A percentile compares a stretch with the other conserved stretches of the same genome.
phyloP scores from a whole-genome alignment of 2,113 vertebrate species.

The Sceloporus tristichus region DNA sequence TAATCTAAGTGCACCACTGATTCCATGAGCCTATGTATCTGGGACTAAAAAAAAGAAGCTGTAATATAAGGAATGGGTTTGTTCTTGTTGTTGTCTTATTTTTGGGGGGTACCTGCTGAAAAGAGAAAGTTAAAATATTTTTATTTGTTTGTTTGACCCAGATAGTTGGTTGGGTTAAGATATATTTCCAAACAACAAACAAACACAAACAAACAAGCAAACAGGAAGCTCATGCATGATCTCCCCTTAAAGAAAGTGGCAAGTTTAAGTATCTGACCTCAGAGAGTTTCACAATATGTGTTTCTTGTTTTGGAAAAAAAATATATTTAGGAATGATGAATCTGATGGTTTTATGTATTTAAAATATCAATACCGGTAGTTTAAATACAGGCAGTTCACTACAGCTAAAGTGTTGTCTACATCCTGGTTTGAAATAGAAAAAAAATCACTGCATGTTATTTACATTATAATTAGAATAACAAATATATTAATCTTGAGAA shows the following conservation, averaged over 20 bases:
- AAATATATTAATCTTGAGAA: background rate
- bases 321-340: background rate
- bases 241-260: background rate
- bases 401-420: background rate
- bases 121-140: too few species aligned
- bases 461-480: too few species aligned
- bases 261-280: background rate
- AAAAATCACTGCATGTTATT: too few species aligned
- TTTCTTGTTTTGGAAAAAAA: background rate
- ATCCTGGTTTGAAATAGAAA: background rate
- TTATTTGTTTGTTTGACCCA: too few species aligned
- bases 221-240: background rate
- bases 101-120: too few species aligned
- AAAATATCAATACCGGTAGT: background rate
- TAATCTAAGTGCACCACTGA: too few species aligned
- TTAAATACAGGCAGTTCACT: conserved; percentile 2
- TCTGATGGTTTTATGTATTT: background rate
- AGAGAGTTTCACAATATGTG: background rate
- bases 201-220: background rate
- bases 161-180: background rate
- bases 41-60: too few species aligned
- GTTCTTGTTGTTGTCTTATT: too few species aligned
- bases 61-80: too few species aligned
- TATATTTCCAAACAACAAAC: background rate
- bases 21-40: too few species aligned